Evolutionary conservation across 2,888 invertebrate species (phyloP).

Genomic region (Oligia strigilis): DNA sequence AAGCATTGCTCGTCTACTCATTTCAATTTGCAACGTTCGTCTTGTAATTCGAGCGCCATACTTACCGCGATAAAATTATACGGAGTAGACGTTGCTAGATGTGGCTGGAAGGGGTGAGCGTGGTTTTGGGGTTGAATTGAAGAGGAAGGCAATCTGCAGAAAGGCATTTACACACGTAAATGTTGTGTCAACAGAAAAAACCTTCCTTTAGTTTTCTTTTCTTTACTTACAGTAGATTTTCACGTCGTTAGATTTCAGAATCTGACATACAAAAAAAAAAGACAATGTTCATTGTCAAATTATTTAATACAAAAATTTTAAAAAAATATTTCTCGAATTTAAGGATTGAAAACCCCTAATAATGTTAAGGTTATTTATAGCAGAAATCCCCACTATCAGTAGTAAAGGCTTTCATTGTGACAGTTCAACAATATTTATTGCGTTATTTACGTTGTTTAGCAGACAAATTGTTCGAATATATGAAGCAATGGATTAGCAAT

Average conservation of each 20-base stretch:
- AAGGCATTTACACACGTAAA: not conserved
- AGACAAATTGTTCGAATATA: not conserved
- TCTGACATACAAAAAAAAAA: no score
- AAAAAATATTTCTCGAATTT: not conserved
- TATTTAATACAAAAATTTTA: no score
- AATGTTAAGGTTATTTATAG: not conserved
- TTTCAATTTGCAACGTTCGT: slow-evolving; percentile 80
- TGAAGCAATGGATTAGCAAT: not conserved
- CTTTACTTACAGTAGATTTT: not conserved
- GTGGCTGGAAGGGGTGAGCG: slow-evolving; percentile 50
- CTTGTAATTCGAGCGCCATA: slow-evolving; percentile 79
- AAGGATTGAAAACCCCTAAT: not conserved
- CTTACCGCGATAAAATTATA: slow-evolving; percentile 75
- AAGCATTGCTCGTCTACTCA: slow-evolving; percentile 70
- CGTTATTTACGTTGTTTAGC: not conserved
- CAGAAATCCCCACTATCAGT: no score
- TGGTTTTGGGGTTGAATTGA: slow-evolving; percentile 3
- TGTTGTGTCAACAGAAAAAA: not conserved
- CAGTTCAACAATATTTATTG: not conserved
- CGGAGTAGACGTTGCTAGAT: slow-evolving; percentile 65
- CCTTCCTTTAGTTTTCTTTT: not conserved
- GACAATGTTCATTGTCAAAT: no score
- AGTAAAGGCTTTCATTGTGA: not conserved
- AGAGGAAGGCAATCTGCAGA: not conserved
- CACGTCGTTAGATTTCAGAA: no score